These are phyloP conservation scores for Ophioderma brevispina DNA, from an alignment of 35 echinoderm and acorn worm genomes.

Conservation along the genomic window DNA sequence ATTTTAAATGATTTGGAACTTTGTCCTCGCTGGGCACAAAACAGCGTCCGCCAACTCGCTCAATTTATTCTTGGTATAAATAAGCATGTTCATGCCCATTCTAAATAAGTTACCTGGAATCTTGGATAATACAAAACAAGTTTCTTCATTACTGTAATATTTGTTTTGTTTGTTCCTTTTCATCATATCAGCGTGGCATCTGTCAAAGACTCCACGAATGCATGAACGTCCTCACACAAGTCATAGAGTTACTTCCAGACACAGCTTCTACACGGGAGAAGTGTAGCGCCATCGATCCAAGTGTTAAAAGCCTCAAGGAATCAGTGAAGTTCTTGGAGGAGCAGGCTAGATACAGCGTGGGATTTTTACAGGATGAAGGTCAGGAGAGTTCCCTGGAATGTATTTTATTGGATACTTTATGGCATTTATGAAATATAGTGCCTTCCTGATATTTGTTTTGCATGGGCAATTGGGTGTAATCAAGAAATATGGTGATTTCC, in stretches of 20 bases:
- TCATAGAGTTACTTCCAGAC: constrained; percentile 72
- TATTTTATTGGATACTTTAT: too few species aligned
- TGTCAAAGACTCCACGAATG: constrained; percentile 51
- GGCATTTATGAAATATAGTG: too few species aligned
- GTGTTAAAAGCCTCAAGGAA: constrained; percentile 50
- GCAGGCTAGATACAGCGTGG: constrained; percentile 71
- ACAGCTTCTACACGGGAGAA: constrained; percentile 46
- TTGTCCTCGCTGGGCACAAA: neutral
- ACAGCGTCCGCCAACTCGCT: too few species aligned
- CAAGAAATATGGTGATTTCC: too few species aligned
- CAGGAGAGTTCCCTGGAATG: constrained; percentile 59
- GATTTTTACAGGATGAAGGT: constrained; percentile 81
- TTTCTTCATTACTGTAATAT: neutral
- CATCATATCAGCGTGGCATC: constrained; percentile 1
- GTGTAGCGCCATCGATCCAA: constrained; percentile 43
- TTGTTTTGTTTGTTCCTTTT: neutral
- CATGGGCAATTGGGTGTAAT: too few species aligned
- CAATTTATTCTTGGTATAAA: too few species aligned
- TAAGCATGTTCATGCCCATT: too few species aligned
- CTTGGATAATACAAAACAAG: neutral
- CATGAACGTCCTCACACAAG: constrained; percentile 42
- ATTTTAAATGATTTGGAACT: neutral
- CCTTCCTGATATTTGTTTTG: too few species aligned
- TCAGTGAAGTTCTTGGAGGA: constrained; percentile 56
- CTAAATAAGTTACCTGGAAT: too few species aligned